Conservation (phyloP, 2,888 invertebrate species). For the Eristalis intricaria region DNA sequence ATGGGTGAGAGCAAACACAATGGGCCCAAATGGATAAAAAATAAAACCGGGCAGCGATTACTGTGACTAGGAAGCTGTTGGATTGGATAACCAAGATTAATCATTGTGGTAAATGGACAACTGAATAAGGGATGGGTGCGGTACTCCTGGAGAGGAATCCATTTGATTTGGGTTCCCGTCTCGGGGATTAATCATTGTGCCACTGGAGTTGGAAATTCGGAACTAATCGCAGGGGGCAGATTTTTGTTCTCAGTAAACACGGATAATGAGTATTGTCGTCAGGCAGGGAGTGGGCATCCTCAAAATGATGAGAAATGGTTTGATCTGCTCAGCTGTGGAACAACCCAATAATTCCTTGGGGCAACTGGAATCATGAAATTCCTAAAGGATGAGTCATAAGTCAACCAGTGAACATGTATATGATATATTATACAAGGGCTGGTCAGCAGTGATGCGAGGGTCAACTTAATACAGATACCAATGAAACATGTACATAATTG, state of each 20-base stretch:
- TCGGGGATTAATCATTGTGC: constrained; percentile 42
- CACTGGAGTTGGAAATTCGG: not conserved
- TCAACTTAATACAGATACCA: no score
- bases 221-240: constrained; percentile 30
- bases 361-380: no score
- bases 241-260: constrained; percentile 33
- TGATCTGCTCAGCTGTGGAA: not conserved
- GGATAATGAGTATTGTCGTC: constrained; percentile 30
- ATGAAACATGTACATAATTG: no score
- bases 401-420: no score
- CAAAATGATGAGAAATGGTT: not conserved
- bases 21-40: constrained; percentile 26
- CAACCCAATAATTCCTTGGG: no score
- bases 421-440: no score
- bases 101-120: constrained; percentile 70
- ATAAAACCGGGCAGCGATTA: constrained; percentile 26
- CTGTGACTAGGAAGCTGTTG: constrained; percentile 40
- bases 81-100: constrained; percentile 65
- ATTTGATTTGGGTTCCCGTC: constrained; percentile 54
- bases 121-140: constrained; percentile 30
- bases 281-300: not conserved
- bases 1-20: constrained; percentile 45
- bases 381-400: no score
- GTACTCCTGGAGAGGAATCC: not conserved
- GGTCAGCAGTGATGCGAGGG: no score